These are phyloP conservation scores for Byasa hedistus DNA, from an alignment of 2,888 invertebrate species.

Conservation along the genomic window DNA sequence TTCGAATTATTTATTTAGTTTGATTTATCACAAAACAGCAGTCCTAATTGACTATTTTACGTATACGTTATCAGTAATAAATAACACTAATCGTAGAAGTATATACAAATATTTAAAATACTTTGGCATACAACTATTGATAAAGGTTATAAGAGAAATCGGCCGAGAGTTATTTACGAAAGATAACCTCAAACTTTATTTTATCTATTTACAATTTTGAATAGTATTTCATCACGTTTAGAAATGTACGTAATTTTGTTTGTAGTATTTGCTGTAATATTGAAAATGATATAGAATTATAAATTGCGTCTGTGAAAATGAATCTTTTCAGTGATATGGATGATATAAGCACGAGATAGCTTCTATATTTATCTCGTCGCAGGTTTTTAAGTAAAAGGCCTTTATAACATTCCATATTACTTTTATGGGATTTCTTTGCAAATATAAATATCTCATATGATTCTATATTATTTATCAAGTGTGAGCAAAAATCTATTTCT, in stretches of 20 bases:
- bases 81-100: conserved; percentile 1
- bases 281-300: neutral
- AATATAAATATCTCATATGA: neutral
- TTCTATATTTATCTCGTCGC: too few relatives aligned
- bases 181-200: neutral
- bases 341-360: neutral
- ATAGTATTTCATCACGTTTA: too few relatives aligned
- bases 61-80: conserved; percentile 17
- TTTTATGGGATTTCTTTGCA: neutral
- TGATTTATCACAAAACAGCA: conserved; percentile 30
- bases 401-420: neutral
- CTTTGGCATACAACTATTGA: neutral
- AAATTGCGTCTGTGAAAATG: neutral
- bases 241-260: too few relatives aligned
- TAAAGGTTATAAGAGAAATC: neutral
- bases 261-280: too few relatives aligned
- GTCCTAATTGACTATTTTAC: conserved; percentile 32
- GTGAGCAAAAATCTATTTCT: neutral
- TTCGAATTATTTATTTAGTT: conserved; percentile 19
- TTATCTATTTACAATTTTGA: neutral
- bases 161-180: neutral
- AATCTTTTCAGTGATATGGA: neutral
- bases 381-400: too few relatives aligned
- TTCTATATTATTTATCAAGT: neutral
- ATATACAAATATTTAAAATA: conserved; percentile 5